These are phyloP conservation scores for Phortica variegata DNA, from an alignment of 1,140 invertebrate species.

Conservation along the genomic window DNA sequence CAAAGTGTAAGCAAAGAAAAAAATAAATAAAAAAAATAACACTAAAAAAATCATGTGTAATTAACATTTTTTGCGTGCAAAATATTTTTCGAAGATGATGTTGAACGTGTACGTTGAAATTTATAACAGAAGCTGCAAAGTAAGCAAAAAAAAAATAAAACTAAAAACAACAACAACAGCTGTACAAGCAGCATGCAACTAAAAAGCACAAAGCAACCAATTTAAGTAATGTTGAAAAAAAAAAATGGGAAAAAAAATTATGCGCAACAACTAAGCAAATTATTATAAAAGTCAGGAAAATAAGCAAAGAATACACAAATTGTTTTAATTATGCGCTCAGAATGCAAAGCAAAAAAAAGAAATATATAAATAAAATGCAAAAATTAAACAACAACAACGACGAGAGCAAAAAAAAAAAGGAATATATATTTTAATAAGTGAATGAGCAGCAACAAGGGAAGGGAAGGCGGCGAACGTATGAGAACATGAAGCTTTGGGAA, in stretches of 20 bases:
- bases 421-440: too few relatives aligned
- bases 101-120: constrained; percentile 32
- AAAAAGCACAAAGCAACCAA: constrained; percentile 44
- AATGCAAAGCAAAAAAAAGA: constrained; percentile 27
- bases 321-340: constrained; percentile 54
- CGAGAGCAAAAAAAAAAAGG: too few relatives aligned
- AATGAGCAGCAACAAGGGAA: too few relatives aligned
- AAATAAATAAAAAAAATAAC: too few relatives aligned
- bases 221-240: constrained; percentile 54
- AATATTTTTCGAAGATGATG: constrained; percentile 54
- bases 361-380: too few relatives aligned
- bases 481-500: constrained; percentile 34
- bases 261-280: constrained; percentile 48
- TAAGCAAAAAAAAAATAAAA: background rate
- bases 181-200: constrained; percentile 39
- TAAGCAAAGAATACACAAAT: constrained; percentile 49
- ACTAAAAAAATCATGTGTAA: too few relatives aligned
- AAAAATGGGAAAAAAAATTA: constrained; percentile 52
- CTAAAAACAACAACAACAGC: background rate
- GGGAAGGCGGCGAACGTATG: too few relatives aligned
- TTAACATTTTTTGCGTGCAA: constrained; percentile 55
- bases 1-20: too few relatives aligned
- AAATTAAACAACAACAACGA: too few relatives aligned
- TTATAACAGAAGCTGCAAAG: constrained; percentile 35
- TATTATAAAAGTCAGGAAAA: constrained; percentile 35